A percentile compares a stretch with the other conserved stretches of the same genome.
These are phyloP conservation scores for Dinothrombium tinctorium DNA, from an alignment of 1,140 invertebrate genomes.

Conservation along the genomic window DNA sequence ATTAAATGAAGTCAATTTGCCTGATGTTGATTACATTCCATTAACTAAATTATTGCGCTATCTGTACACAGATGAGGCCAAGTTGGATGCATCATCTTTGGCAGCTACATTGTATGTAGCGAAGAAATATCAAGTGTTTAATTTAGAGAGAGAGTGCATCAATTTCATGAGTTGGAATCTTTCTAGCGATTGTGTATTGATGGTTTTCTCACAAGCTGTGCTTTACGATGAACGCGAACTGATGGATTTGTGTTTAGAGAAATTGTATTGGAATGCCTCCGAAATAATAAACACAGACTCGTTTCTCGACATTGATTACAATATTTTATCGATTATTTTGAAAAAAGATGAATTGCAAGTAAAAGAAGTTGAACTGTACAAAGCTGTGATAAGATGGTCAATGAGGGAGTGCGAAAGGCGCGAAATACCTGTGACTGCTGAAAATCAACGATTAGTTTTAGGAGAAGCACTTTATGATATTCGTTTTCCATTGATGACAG, in stretches of 20 bases:
- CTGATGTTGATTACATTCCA: neutral
- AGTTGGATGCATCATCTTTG: neutral
- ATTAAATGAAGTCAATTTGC: neutral
- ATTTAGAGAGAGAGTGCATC: neutral
- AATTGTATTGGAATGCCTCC: neutral
- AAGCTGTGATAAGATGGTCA: neutral
- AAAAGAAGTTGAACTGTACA: neutral
- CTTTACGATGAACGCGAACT: constrained; percentile 5
- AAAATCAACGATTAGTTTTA: neutral
- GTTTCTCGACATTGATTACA: neutral
- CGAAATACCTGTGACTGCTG: neutral
- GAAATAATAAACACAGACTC: neutral
- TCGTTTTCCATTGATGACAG: neutral
- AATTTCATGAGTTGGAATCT: neutral
- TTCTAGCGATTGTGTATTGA: neutral
- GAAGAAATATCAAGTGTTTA: neutral
- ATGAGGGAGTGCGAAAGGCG: neutral
- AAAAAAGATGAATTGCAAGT: neutral
- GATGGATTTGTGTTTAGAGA: neutral
- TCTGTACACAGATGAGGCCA: neutral
- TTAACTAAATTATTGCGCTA: neutral
- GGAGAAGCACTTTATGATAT: neutral
- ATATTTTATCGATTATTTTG: neutral
- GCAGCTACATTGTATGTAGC: neutral
- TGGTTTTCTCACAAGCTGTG: neutral